Evolutionary conservation across 2,113 vertebrate species (phyloP).

Genomic region (Phalacrocorax pelagicus): DNA sequence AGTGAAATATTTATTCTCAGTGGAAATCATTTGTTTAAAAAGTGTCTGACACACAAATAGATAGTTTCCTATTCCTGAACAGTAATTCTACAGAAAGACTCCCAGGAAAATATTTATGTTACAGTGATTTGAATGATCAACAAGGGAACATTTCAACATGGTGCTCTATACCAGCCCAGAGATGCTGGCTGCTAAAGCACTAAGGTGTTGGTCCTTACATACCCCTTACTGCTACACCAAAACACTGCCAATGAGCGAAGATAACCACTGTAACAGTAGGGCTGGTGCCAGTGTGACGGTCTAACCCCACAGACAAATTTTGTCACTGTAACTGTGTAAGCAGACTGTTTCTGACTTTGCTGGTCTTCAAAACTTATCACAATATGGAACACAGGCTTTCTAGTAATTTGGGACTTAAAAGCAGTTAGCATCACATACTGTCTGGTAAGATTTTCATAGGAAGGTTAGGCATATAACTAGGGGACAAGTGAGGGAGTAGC

Average conservation of each 20-base stretch:
- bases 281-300: background rate
- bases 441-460: background rate
- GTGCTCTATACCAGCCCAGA: background rate
- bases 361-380: background rate
- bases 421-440: background rate
- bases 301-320: background rate
- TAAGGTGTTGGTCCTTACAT: background rate
- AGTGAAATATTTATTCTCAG: constrained; percentile 39
- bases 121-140: background rate
- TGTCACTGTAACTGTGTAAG: background rate
- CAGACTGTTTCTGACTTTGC: background rate
- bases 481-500: background rate
- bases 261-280: background rate
- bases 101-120: constrained; percentile 27
- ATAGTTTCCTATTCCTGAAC: background rate
- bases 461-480: background rate
- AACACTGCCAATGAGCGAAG: background rate
- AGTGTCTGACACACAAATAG: constrained; percentile 3
- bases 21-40: constrained; percentile 33
- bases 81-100: background rate
- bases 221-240: background rate
- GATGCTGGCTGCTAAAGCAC: background rate
- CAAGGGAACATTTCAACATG: background rate
- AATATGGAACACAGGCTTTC: background rate
- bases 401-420: background rate